These are phyloP conservation scores for Pocillopora verrucosa DNA, from an alignment of 64 coral and sea anemone species.

Conservation along the genomic window DNA sequence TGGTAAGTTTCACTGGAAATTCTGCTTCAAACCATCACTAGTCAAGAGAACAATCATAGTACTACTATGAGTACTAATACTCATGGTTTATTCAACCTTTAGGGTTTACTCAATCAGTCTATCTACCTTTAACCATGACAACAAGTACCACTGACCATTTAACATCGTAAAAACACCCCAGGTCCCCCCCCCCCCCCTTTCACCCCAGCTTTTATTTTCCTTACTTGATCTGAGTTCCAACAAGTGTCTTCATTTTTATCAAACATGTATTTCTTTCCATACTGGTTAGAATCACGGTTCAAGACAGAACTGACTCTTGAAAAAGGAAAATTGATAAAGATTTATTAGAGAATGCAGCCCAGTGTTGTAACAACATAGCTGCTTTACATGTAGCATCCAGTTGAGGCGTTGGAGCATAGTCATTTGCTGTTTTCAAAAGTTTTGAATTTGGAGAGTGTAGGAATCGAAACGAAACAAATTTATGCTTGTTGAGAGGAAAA, in stretches of 20 bases:
- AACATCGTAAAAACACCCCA: too few relatives aligned
- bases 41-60: too few relatives aligned
- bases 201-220: background rate
- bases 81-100: too few relatives aligned
- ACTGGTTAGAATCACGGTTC: slow-evolving; percentile 78
- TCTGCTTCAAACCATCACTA: too few relatives aligned
- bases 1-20: too few relatives aligned
- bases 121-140: too few relatives aligned
- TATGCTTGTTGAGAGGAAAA: too few relatives aligned
- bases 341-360: background rate
- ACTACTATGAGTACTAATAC: too few relatives aligned
- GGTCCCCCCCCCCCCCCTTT: too few relatives aligned
- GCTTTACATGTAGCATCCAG: background rate
- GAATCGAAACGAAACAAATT: background rate
- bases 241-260: slow-evolving; percentile 86
- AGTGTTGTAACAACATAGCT: background rate
- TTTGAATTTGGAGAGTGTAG: background rate
- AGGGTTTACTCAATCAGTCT: too few relatives aligned
- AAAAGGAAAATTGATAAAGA: background rate
- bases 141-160: too few relatives aligned
- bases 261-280: slow-evolving; percentile 91
- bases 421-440: too few relatives aligned
- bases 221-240: slow-evolving; percentile 92
- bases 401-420: background rate
- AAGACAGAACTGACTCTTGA: slow-evolving; percentile 82